Base-by-base conservation (phyloP, 2,797 vertebrate genomes). In the Serranus cabrilla region DNA sequence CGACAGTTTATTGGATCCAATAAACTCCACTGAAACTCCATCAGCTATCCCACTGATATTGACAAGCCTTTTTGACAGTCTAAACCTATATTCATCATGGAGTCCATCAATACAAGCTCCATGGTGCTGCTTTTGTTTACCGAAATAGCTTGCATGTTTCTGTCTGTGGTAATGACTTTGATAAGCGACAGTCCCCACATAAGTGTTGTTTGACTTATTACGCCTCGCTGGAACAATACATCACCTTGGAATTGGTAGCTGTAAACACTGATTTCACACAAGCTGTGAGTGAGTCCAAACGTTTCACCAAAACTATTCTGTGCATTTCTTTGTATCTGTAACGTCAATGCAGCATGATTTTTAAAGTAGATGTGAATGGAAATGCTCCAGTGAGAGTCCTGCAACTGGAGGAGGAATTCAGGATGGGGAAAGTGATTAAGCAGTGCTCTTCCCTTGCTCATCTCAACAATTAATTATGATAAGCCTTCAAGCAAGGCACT, bases 401-500 rank as follows among this genome's bases (percentile, higher is more conserved):
- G 23, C 45, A 56, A 72, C 37, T 56, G 59, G 40, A 78, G 46
- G 73, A 71, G 27, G 66, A 76, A 74, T 71, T 64, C 27, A 27
- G 43, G 59, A 65, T 46, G 21, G 47, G 57, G 17, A 59, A 83
- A 74, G 61, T 66, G 69, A 84, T 90, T 80, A 86, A 75, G 60
- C 71, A 39, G 42, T 1, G 11, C 54, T 68, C 69, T 76, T 60
- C 65, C 71, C 70, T 77, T 18, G 6, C 81, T 85, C 81, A 75
- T 84, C 79, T 79, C 63, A 66, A 83, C 79, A 83, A 85, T 88
- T 89, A 87, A 92, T 89, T 88, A 87, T 86, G 82, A 84, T 86
- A 84, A 90, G 83, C 71, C 57, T 60, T 83, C 66, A 72, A 78
- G 81, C 71, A 85, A 75, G 74, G 55, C 10, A 81, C 83, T 84